Conservation (phyloP, 2,888 invertebrate species). For the Drosophila peninsularis region DNA sequence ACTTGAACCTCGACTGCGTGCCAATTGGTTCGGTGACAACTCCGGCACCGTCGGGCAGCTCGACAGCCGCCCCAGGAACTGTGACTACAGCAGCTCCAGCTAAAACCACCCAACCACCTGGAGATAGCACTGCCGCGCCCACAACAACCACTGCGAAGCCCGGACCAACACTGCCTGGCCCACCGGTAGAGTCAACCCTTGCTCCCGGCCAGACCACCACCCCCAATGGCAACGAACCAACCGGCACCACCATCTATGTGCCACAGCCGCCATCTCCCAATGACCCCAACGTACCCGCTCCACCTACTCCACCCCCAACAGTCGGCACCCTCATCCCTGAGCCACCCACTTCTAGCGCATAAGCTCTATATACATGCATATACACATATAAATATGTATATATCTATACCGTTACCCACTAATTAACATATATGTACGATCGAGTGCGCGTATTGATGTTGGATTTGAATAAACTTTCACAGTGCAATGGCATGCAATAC, state of each 20-base stretch:
- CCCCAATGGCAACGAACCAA: background rate
- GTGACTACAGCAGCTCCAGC: background rate
- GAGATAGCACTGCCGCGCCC: background rate
- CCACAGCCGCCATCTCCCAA: constrained; percentile 67
- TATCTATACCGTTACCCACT: background rate
- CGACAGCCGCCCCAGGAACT: background rate
- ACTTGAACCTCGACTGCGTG: constrained; percentile 16
- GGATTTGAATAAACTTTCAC: constrained; percentile 58
- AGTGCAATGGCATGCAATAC: constrained; percentile 39
- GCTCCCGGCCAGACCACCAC: background rate
- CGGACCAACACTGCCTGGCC: constrained; percentile 12
- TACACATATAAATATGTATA: background rate
- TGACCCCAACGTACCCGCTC: constrained; percentile 49
- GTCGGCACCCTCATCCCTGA: constrained; percentile 43
- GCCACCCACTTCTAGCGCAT: constrained; percentile 43
- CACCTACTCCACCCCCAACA: constrained; percentile 69
- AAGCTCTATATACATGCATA: background rate
- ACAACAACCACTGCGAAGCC: background rate
- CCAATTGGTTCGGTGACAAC: constrained; percentile 6
- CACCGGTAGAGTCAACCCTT: background rate
- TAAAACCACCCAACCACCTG: background rate
- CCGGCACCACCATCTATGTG: constrained; percentile 41
- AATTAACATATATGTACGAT: background rate
- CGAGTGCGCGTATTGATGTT: constrained; percentile 6
- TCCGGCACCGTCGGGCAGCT: background rate